Percentiles rank a stretch among this genome's conserved stretches.
These are phyloP conservation scores for Ploceus nigricollis DNA, from an alignment of 2,113 vertebrate species.

Conservation along the genomic window DNA sequence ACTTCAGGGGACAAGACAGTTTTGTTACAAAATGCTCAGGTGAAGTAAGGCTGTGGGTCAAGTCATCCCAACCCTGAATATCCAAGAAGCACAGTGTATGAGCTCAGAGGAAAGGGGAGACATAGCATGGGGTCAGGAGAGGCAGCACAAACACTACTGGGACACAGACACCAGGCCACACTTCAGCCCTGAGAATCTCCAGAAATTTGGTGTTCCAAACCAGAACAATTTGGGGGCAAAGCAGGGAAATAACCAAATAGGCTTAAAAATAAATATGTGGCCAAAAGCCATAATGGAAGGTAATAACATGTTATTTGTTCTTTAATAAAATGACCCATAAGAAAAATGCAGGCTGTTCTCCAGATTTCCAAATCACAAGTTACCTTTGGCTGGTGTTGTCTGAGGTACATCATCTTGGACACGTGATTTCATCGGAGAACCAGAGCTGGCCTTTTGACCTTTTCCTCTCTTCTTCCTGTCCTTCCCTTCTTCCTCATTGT, in stretches of 20 bases:
- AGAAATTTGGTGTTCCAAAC: not conserved
- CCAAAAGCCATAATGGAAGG: not conserved
- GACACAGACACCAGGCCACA: not conserved
- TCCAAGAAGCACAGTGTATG: not conserved
- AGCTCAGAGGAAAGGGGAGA: not conserved
- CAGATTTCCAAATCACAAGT: not conserved
- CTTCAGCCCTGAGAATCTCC: not conserved
- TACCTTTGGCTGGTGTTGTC: conserved; percentile 67
- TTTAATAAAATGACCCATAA: not conserved
- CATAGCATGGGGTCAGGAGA: not conserved
- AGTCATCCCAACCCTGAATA: not conserved
- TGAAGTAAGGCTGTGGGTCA: not conserved
- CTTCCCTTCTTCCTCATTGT: conserved; percentile 42
- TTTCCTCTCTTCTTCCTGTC: conserved; percentile 35
- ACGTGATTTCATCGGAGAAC: not conserved
- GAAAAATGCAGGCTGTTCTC: not conserved
- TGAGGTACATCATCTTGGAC: not conserved
- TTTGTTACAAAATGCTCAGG: not conserved
- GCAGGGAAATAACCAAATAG: not conserved
- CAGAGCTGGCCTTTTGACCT: not conserved
- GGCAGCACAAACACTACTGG: not conserved
- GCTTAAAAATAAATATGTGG: not conserved
- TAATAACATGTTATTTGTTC: not conserved
- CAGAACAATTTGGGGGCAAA: not conserved
- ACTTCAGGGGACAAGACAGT: not conserved